These are phyloP conservation scores for Dissostichus mawsoni DNA, from an alignment of 2,113 vertebrate species.

Conservation along the genomic window DNA sequence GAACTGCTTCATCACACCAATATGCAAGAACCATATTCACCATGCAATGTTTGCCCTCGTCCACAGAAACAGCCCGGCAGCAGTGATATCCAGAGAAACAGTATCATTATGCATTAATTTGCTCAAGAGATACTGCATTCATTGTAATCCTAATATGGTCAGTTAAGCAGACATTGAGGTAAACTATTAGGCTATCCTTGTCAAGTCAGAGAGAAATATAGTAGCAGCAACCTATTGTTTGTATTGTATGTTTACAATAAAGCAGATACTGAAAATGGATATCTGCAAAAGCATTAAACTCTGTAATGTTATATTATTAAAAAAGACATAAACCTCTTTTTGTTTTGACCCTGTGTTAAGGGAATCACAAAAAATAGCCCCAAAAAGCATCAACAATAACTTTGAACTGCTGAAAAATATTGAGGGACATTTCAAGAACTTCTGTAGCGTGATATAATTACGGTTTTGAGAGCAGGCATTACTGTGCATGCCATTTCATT, in stretches of 20 bases:
- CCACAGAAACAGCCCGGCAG: conserved; percentile 20
- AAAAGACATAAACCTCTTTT: too few relatives aligned
- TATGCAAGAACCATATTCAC: conserved; percentile 65
- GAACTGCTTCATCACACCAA: conserved; percentile 65
- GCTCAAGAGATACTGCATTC: neutral
- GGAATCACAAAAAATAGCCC: too few relatives aligned
- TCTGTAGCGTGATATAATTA: too few relatives aligned
- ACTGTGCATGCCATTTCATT: too few relatives aligned
- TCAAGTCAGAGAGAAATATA: neutral
- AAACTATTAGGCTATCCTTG: neutral
- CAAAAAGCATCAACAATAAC: too few relatives aligned
- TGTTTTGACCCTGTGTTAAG: too few relatives aligned
- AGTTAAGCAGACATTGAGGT: neutral
- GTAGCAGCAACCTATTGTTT: neutral
- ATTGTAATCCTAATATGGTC: neutral
- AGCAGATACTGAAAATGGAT: neutral
- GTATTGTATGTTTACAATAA: neutral
- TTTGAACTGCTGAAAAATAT: too few relatives aligned
- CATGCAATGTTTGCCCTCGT: conserved; percentile 38
- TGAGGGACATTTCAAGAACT: too few relatives aligned
- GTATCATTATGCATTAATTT: conserved; percentile 5
- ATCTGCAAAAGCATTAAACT: neutral
- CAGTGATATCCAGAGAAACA: conserved; percentile 12
- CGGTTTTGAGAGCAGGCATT: too few relatives aligned
- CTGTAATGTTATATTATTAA: neutral